Conservation (phyloP, 2,797 vertebrate genomes). For the Liparis tanakae region DNA sequence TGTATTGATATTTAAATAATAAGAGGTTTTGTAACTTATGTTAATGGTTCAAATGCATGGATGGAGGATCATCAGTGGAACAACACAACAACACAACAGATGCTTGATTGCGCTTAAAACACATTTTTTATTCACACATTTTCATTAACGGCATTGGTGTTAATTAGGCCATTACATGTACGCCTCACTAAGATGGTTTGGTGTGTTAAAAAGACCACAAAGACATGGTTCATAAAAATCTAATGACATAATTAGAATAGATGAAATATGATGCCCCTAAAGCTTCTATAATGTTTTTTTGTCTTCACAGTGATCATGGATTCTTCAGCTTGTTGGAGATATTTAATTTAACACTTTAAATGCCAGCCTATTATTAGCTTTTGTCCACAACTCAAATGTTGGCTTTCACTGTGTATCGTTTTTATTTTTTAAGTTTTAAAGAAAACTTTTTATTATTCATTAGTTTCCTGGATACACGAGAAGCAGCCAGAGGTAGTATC, state of each 20-base stretch:
- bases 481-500: conserved; percentile 21
- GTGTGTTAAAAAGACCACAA: conserved; percentile 42
- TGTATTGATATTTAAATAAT: not conserved
- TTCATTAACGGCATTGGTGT: conserved; percentile 48
- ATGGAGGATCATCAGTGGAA: conserved; percentile 35
- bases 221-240: conserved; percentile 48
- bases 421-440: no score
- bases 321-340: conserved; percentile 22
- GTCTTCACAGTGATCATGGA: conserved; percentile 38
- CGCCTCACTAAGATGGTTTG: conserved; percentile 56
- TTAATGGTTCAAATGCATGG: conserved; percentile 42
- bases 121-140: conserved; percentile 25
- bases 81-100: conserved; percentile 65
- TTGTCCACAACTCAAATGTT: not conserved
- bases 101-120: conserved; percentile 54
- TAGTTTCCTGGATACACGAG: not conserved
- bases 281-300: conserved; percentile 53
- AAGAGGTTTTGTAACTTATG: conserved; percentile 1
- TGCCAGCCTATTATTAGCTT: not conserved
- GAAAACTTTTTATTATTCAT: not conserved
- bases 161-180: conserved; percentile 40
- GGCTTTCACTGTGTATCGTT: not conserved
- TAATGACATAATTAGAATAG: conserved; percentile 51
- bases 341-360: not conserved
- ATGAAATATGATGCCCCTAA: conserved; percentile 49